phyloP scores from a whole-genome alignment of 2,113 vertebrate species.

The Zosterops lateralis region DNA sequence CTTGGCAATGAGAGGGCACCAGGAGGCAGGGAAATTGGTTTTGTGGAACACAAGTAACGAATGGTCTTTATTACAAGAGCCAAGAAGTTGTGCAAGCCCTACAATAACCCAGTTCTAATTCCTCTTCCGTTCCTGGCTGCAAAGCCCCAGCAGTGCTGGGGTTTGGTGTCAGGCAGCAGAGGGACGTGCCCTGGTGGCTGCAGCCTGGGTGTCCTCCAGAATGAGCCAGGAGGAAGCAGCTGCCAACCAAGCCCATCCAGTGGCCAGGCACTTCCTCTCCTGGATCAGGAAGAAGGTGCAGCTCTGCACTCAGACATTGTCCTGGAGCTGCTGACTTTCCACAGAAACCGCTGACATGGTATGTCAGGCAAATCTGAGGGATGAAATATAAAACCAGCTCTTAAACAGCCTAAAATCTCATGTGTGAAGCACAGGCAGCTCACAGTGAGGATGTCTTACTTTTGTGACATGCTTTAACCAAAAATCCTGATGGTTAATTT shows the following conservation, averaged over 20 bases:
- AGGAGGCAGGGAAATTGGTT: not conserved
- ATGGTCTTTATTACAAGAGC: not conserved
- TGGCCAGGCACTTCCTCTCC: not conserved
- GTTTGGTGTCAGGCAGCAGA: not conserved
- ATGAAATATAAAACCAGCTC: not conserved
- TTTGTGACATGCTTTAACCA: not conserved
- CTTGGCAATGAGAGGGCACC: not conserved
- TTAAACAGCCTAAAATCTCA: not conserved
- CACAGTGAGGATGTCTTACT: not conserved
- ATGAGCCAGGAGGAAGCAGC: not conserved
- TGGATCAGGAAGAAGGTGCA: fast-evolving
- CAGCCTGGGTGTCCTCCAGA: not conserved
- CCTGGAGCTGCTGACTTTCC: not conserved
- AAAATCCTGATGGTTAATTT: not conserved
- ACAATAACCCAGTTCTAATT: not conserved
- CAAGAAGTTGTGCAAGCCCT: not conserved
- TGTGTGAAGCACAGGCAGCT: not conserved
- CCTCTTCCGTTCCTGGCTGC: not conserved
- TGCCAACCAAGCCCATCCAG: fast-evolving
- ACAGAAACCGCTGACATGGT: not conserved
- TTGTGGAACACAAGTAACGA: not conserved
- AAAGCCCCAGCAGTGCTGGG: not conserved
- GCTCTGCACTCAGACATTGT: not conserved
- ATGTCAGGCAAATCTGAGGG: not conserved
- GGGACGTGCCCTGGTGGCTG: fast-evolving